Evolutionary conservation across 1,140 invertebrate genomes (phyloP).

Genomic region (Papilio dardanus): DNA sequence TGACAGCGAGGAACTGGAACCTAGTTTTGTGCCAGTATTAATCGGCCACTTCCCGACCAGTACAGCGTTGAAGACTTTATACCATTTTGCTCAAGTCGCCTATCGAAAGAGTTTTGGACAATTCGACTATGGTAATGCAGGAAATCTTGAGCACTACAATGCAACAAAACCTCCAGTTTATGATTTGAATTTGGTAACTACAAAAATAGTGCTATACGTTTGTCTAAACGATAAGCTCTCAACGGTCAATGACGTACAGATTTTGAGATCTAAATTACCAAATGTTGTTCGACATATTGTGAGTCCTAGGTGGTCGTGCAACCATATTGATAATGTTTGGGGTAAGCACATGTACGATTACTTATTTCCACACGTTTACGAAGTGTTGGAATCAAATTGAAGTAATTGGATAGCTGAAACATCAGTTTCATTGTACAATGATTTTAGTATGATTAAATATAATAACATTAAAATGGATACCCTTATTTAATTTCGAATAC

Average conservation of each 20-base stretch:
- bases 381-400: constrained; percentile 34
- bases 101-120: constrained; percentile 27
- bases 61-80: constrained; percentile 20
- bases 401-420: background rate
- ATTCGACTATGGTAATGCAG: constrained; percentile 27
- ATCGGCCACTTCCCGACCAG: constrained; percentile 22
- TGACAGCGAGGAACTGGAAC: constrained; percentile 26
- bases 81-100: constrained; percentile 31
- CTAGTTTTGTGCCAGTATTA: constrained; percentile 14
- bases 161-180: constrained; percentile 21
- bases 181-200: constrained; percentile 19
- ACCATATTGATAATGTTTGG: constrained; percentile 29
- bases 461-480: background rate
- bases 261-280: constrained; percentile 20
- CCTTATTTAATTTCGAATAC: background rate
- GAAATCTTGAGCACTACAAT: constrained; percentile 26
- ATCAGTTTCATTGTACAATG: background rate
- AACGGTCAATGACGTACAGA: constrained; percentile 18
- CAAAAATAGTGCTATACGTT: constrained; percentile 29
- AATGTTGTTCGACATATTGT: constrained; percentile 30
- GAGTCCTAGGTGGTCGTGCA: constrained; percentile 8
- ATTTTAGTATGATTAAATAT: background rate
- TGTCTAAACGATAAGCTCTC: constrained; percentile 18
- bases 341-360: constrained; percentile 25
- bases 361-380: constrained; percentile 30